Evolutionary conservation across 64 coral and sea anemone species (phyloP).

Genomic region (Montipora foliosa): DNA sequence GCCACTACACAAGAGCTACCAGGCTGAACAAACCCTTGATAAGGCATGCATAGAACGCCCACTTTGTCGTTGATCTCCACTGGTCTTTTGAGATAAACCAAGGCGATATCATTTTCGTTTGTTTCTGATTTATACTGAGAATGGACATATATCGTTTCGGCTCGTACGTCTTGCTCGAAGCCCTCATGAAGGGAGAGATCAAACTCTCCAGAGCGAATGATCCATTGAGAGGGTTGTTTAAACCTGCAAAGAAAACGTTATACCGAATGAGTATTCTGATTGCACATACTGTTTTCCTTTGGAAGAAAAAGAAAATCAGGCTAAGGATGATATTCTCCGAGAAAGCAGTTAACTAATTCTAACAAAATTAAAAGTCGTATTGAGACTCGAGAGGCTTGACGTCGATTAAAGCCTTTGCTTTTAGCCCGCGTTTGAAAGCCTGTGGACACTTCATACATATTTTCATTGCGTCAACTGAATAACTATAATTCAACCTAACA

Average conservation of each 20-base stretch:
- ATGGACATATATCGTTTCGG: slow-evolving; percentile 73
- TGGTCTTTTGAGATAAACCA: slow-evolving; percentile 68
- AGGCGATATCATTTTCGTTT: slow-evolving; percentile 78
- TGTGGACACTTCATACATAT: too few species aligned
- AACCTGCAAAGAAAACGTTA: slow-evolving; percentile 52
- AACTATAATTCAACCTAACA: too few species aligned
- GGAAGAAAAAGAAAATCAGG: too few species aligned
- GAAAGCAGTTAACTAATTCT: too few species aligned
- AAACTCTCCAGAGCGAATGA: slow-evolving; percentile 68
- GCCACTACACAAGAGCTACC: slow-evolving; percentile 46
- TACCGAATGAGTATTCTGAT: background rate
- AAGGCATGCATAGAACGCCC: slow-evolving; percentile 48
- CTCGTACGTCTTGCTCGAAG: slow-evolving; percentile 57
- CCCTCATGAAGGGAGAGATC: slow-evolving; percentile 55
- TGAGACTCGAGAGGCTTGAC: too few species aligned
- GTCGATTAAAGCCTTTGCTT: too few species aligned
- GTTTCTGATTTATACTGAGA: slow-evolving; percentile 55
- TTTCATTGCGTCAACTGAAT: too few species aligned
- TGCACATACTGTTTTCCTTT: background rate
- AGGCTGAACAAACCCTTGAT: slow-evolving; percentile 13
- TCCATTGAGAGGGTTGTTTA: slow-evolving; percentile 64
- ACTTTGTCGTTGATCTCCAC: slow-evolving; percentile 58
- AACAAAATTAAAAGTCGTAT: too few species aligned
- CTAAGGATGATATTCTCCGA: too few species aligned
- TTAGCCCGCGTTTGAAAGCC: too few species aligned